Evolutionary conservation across 2,888 invertebrate genomes (phyloP).

Genomic region (Sericinus montela): DNA sequence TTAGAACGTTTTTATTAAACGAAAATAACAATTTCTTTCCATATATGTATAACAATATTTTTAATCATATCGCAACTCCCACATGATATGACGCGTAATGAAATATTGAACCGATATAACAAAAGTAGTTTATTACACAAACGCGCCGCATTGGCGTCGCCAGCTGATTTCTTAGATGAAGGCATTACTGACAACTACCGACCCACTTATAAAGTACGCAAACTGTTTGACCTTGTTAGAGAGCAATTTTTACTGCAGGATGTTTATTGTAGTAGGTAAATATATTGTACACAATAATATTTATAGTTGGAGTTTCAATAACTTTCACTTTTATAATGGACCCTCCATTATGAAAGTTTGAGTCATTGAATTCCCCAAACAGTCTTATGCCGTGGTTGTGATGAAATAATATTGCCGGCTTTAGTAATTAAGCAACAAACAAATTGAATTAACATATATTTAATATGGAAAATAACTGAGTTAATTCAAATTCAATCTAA

Average conservation of each 20-base stretch:
- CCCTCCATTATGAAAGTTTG: too few relatives aligned
- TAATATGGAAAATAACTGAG: too few relatives aligned
- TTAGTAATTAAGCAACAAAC: too few relatives aligned
- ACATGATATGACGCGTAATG: conserved; percentile 45
- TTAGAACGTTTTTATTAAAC: too few relatives aligned
- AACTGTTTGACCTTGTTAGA: conserved; percentile 17
- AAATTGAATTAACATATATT: too few relatives aligned
- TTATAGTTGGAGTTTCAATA: not conserved
- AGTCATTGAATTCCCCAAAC: too few relatives aligned
- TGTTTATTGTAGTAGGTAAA: not conserved
- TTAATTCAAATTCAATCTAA: too few relatives aligned
- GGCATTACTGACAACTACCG: conserved; percentile 28
- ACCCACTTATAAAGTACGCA: conserved; percentile 15
- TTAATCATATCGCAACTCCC: conserved; percentile 22
- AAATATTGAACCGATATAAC: conserved; percentile 46
- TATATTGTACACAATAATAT: not conserved
- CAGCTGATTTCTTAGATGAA: conserved; percentile 34
- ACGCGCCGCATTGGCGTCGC: conserved; percentile 51
- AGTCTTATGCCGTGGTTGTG: too few relatives aligned
- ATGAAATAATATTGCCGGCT: too few relatives aligned
- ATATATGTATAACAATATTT: not conserved
- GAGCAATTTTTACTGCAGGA: conserved; percentile 9
- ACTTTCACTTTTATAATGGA: too few relatives aligned
- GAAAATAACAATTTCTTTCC: too few relatives aligned
- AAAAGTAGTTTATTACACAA: conserved; percentile 50